These are phyloP conservation scores for Neolamprologus multifasciatus DNA, from an alignment of 2,797 vertebrate genomes.

Conservation along the genomic window DNA sequence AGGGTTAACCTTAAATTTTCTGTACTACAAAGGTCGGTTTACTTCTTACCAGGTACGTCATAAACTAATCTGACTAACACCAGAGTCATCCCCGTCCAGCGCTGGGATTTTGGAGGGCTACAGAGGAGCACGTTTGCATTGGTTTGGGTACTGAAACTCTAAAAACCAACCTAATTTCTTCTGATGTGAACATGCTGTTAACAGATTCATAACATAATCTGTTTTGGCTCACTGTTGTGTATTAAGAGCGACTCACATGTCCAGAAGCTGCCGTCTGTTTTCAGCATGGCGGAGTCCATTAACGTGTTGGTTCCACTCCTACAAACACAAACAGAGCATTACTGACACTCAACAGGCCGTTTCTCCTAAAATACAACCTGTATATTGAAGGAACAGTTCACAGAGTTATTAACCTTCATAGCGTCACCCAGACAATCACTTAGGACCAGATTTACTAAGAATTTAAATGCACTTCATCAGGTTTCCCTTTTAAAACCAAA, in stretches of 20 bases:
- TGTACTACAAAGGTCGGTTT: background rate
- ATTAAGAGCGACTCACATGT: constrained; percentile 64
- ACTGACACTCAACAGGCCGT: background rate
- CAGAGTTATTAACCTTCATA: background rate
- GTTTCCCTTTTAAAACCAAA: background rate
- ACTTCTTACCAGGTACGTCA: background rate
- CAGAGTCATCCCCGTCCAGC: background rate
- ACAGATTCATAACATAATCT: background rate
- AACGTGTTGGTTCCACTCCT: constrained; percentile 79
- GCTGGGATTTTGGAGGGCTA: background rate
- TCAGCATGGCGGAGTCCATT: constrained; percentile 73
- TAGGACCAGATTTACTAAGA: background rate
- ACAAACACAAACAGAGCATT: background rate
- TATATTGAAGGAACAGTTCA: background rate
- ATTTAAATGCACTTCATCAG: background rate
- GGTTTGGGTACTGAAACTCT: background rate
- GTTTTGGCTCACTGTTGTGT: background rate
- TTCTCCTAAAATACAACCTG: background rate
- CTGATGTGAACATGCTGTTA: background rate
- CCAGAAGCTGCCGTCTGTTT: constrained; percentile 66
- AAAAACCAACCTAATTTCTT: background rate
- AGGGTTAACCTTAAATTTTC: background rate
- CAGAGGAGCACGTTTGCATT: background rate
- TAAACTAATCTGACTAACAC: background rate
- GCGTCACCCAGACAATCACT: background rate